Percentiles rank a stretch among this genome's conserved stretches.
phyloP scores from a whole-genome alignment of 2,888 invertebrate species.

The Anorthoa munda region DNA sequence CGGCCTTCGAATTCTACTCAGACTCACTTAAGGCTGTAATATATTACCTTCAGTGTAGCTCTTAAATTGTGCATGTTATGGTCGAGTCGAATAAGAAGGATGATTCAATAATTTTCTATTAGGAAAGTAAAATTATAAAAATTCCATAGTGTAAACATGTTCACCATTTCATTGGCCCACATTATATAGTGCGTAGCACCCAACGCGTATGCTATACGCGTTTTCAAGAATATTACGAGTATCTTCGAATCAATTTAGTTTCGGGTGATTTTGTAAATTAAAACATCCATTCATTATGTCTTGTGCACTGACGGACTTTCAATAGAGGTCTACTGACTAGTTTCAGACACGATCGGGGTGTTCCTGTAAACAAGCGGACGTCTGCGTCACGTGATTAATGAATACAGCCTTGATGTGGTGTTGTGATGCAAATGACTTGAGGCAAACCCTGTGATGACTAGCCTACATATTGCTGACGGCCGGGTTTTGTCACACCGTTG shows the following conservation, averaged over 20 bases:
- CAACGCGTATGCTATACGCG: too few species aligned
- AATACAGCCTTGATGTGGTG: constrained; percentile 73
- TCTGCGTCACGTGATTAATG: constrained; percentile 75
- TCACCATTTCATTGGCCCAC: background rate
- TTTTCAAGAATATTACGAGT: too few species aligned
- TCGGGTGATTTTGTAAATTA: background rate
- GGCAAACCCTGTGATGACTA: constrained; percentile 77
- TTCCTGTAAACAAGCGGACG: constrained; percentile 56
- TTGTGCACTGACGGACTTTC: background rate
- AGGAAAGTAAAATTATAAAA: too few species aligned
- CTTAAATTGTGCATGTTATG: constrained; percentile 26
- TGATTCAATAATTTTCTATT: background rate
- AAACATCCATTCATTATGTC: background rate
- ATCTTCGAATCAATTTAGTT: background rate
- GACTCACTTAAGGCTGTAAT: constrained; percentile 45
- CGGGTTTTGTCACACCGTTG: constrained; percentile 65
- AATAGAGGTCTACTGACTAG: constrained; percentile 9
- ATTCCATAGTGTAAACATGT: background rate
- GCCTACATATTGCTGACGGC: constrained; percentile 69
- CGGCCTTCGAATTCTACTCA: constrained; percentile 61
- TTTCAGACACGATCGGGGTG: constrained; percentile 26
- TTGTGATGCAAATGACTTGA: constrained; percentile 82
- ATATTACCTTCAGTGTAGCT: constrained; percentile 32
- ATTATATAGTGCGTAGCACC: too few species aligned
- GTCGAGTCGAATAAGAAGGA: constrained; percentile 14